A percentile compares a stretch with the other conserved stretches of the same genome.
Evolutionary conservation across 2,113 vertebrate genomes (phyloP).

Genomic region (Gymnogyps californianus): DNA sequence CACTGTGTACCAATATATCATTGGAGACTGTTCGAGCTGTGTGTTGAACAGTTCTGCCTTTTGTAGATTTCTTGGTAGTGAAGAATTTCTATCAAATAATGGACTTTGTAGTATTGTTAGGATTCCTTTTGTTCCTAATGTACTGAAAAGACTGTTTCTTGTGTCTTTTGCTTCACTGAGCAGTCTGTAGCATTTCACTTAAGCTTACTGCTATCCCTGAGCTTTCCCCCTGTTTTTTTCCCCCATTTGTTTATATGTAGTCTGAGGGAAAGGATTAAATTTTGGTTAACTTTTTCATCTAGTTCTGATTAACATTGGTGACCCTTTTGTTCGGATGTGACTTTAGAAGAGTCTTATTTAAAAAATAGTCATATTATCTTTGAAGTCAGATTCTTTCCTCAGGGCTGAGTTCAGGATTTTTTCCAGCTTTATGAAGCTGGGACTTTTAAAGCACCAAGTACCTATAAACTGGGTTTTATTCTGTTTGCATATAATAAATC

Average conservation of each 20-base stretch:
- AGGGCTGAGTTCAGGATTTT: not conserved
- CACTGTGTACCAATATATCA: rapidly evolving
- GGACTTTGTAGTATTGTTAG: not conserved
- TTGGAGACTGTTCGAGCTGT: not conserved
- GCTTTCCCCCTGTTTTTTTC: not conserved
- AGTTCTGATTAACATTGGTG: not conserved
- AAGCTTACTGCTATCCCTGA: not conserved
- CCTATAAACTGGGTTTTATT: not conserved
- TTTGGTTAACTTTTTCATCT: not conserved
- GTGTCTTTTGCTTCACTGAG: not conserved
- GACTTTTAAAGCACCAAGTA: not conserved
- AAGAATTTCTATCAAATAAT: not conserved
- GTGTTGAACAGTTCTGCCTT: not conserved
- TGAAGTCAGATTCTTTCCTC: not conserved
- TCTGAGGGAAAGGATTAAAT: not conserved
- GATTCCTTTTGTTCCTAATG: not conserved
- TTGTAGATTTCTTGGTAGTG: not conserved
- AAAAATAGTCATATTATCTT: not conserved
- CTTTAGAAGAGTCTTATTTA: not conserved
- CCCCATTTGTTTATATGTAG: not conserved
- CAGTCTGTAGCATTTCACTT: not conserved
- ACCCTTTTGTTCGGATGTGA: not conserved
- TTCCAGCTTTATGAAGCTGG: not conserved
- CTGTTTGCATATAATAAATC: not conserved
- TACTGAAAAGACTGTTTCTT: not conserved